These are phyloP conservation scores for Muscicapa striata DNA, from an alignment of 2,797 vertebrate species.

Conservation along the genomic window DNA sequence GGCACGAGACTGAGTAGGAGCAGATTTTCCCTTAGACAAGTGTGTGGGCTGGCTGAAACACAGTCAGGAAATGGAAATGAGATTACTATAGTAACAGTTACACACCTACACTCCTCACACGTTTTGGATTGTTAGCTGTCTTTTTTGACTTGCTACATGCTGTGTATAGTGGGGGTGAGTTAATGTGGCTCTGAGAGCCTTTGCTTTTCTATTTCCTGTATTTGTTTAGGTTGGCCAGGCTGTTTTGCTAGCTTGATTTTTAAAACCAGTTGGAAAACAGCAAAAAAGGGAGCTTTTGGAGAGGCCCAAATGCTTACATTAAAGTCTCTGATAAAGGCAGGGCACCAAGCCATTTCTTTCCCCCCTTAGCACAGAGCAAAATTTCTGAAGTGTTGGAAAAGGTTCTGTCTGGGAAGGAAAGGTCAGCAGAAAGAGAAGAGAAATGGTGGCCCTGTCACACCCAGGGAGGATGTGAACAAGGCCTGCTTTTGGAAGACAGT, in stretches of 20 bases:
- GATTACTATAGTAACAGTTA: conserved; percentile 51
- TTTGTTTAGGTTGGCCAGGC: conserved; percentile 42
- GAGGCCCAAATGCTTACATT: not conserved
- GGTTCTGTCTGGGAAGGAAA: not conserved
- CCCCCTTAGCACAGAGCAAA: not conserved
- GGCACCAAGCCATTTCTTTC: not conserved
- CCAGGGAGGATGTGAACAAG: not conserved
- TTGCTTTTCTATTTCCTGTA: conserved; percentile 41
- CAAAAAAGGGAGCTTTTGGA: not conserved
- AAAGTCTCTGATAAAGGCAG: not conserved
- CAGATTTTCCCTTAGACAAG: conserved; percentile 32
- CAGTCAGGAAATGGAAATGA: conserved; percentile 53
- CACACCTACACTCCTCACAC: conserved; percentile 47
- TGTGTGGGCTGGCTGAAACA: conserved; percentile 35
- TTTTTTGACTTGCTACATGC: not conserved
- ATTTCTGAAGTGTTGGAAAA: conserved; percentile 14
- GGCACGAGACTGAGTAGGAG: not conserved
- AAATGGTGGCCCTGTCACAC: not conserved
- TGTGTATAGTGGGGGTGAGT: not conserved
- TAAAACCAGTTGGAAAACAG: not conserved
- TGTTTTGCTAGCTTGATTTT: conserved; percentile 12
- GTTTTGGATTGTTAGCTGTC: conserved; percentile 31
- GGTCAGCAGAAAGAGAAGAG: not conserved
- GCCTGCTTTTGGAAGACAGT: not conserved
- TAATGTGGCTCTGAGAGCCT: not conserved